These are phyloP conservation scores for Oryzias sinensis DNA, from an alignment of 2,797 vertebrate species.

Conservation along the genomic window DNA sequence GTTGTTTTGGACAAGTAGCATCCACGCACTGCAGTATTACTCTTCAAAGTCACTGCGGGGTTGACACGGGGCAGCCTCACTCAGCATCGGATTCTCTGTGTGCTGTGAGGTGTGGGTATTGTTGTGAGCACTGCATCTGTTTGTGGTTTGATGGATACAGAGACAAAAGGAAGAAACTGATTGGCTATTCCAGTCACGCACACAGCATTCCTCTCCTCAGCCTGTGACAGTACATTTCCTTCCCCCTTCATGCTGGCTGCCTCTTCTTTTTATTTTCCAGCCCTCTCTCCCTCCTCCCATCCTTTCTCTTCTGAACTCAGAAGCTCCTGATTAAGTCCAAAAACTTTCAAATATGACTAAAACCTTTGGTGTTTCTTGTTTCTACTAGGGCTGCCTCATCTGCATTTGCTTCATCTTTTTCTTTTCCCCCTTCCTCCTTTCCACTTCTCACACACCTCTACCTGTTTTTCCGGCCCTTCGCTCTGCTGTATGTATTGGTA, in stretches of 20 bases:
- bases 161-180: conserved; percentile 53
- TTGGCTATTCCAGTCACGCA: conserved; percentile 89
- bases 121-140: conserved; percentile 14
- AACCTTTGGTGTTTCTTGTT: conserved; percentile 13
- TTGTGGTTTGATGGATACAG: conserved; percentile 3
- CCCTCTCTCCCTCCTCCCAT: conserved; percentile 8
- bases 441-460: conserved; percentile 5
- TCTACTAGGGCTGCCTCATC: conserved; percentile 24
- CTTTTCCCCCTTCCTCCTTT: conserved; percentile 12
- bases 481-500: conserved; percentile 49
- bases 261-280: conserved; percentile 45
- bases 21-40: conserved; percentile 37
- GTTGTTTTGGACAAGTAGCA: conserved; percentile 5
- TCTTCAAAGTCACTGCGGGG: conserved; percentile 24
- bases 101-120: conserved; percentile 15
- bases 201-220: conserved; percentile 79
- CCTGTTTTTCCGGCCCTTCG: conserved; percentile 19
- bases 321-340: conserved; percentile 29
- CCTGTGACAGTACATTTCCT: conserved; percentile 84
- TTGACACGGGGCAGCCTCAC: neutral
- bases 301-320: conserved; percentile 28
- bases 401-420: conserved; percentile 12
- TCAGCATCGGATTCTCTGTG: conserved; percentile 10
- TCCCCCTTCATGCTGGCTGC: conserved; percentile 83
- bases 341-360: conserved; percentile 1